Conservation (phyloP, 1,140 invertebrate genomes). For the Drosophila repleta region DNA sequence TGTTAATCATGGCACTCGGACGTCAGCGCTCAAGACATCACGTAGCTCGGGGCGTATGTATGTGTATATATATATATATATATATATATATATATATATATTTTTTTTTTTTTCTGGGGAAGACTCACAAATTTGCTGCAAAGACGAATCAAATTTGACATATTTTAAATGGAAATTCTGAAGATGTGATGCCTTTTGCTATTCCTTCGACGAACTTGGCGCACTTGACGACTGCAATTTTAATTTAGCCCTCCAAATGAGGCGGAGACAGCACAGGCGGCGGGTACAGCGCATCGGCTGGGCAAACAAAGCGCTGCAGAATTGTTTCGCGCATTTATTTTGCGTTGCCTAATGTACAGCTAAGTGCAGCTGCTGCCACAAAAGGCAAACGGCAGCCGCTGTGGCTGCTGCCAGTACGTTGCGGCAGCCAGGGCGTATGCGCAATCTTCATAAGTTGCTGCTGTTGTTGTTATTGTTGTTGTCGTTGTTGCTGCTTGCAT, state of each 20-base stretch:
- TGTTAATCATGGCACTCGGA: conserved; percentile 52
- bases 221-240: conserved; percentile 75
- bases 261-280: not conserved
- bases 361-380: conserved; percentile 62
- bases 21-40: conserved; percentile 9
- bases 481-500: conserved; percentile 37
- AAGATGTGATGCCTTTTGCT: not conserved
- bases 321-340: conserved; percentile 69
- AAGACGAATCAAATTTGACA: conserved; percentile 43
- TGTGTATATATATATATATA: conserved; percentile 5
- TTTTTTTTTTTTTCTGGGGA: no score
- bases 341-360: conserved; percentile 70
- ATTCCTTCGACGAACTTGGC: conserved; percentile 6
- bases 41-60: conserved; percentile 25
- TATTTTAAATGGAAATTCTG: conserved; percentile 22
- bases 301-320: conserved; percentile 69
- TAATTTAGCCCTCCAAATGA: conserved; percentile 75
- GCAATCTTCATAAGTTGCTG: conserved; percentile 73
- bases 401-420: conserved; percentile 5
- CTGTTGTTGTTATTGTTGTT: conserved; percentile 31
- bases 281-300: conserved; percentile 32
- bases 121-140: conserved; percentile 18
- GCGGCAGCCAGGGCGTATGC: conserved; percentile 56
- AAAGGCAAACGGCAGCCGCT: conserved; percentile 11
- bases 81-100: not conserved